These are phyloP conservation scores for Ginglymostoma cirratum DNA, from an alignment of 2,113 vertebrate species.

Conservation along the genomic window DNA sequence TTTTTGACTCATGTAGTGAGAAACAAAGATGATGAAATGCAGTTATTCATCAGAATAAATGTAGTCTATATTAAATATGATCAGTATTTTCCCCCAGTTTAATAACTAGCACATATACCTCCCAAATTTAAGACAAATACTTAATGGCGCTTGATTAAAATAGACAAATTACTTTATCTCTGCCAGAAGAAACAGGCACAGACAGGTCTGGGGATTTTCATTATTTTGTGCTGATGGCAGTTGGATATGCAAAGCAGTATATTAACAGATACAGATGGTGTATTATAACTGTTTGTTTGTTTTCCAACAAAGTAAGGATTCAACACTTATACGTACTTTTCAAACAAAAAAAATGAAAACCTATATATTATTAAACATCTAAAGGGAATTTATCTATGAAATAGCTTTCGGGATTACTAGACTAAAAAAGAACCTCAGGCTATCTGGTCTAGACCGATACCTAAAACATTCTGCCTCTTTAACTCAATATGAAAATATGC, in stretches of 20 bases:
- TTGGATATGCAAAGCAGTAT: constrained; percentile 32
- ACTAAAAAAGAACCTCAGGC: constrained; percentile 27
- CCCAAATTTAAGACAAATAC: background rate
- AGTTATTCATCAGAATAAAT: background rate
- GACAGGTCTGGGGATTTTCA: constrained; percentile 31
- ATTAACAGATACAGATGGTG: constrained; percentile 31
- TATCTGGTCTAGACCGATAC: constrained; percentile 6
- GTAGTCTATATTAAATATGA: background rate
- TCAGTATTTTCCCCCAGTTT: background rate
- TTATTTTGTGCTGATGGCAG: constrained; percentile 28
- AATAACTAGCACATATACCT: constrained; percentile 6
- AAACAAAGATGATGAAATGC: background rate
- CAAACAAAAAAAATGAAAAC: constrained; percentile 30
- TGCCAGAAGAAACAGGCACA: constrained; percentile 32
- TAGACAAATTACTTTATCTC: constrained; percentile 20
- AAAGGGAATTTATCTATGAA: constrained; percentile 35
- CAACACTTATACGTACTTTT: constrained; percentile 29
- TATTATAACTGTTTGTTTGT: constrained; percentile 32
- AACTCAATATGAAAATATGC: constrained; percentile 14
- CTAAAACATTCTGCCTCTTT: constrained; percentile 29
- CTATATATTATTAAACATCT: constrained; percentile 36
- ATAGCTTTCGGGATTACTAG: constrained; percentile 31
- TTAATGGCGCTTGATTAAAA: constrained; percentile 5
- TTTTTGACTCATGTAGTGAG: background rate
- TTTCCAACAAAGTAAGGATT: constrained; percentile 35